Evolutionary conservation across 2,113 vertebrate species (phyloP).

Genomic region (Ageneiosus marmoratus): DNA sequence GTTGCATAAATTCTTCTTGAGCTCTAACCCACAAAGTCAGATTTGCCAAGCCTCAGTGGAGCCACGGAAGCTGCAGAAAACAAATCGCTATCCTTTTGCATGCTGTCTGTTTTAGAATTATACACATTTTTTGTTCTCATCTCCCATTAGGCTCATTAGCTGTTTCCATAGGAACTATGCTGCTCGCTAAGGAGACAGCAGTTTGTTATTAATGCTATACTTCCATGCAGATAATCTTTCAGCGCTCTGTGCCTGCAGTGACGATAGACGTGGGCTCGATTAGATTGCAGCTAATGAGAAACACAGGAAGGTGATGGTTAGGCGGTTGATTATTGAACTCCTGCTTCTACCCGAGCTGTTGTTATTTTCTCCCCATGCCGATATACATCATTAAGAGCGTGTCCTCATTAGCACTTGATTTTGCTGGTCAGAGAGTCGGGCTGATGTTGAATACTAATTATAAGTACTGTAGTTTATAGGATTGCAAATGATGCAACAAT

Average conservation of each 20-base stretch:
- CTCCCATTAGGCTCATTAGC: slow-evolving; percentile 31
- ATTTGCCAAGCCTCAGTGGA: background rate
- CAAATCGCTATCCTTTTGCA: background rate
- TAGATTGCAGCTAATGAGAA: slow-evolving; percentile 10
- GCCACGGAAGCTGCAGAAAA: too few relatives aligned
- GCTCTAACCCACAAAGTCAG: background rate
- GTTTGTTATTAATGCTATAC: slow-evolving; percentile 37
- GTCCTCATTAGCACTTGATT: slow-evolving; percentile 31
- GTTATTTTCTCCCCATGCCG: background rate
- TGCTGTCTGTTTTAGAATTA: slow-evolving; percentile 2
- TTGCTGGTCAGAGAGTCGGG: background rate
- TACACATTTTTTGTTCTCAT: slow-evolving; percentile 25
- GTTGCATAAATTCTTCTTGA: background rate
- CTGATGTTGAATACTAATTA: slow-evolving; percentile 13
- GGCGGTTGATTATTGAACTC: slow-evolving; percentile 17
- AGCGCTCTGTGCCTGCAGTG: background rate
- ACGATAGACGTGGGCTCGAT: slow-evolving; percentile 6
- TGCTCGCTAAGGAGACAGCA: slow-evolving; percentile 17
- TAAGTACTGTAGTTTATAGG: background rate
- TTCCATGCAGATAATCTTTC: slow-evolving; percentile 13
- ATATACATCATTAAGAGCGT: slow-evolving; percentile 16
- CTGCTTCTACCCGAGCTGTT: background rate
- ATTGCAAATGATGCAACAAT: background rate
- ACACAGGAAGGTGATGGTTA: slow-evolving; percentile 4
- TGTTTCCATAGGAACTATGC: slow-evolving; percentile 56